Evolutionary conservation across 2,888 invertebrate genomes (phyloP), one percentile per base, ranked within the genome.

Genomic region (Stenotaenia linearis): DNA sequence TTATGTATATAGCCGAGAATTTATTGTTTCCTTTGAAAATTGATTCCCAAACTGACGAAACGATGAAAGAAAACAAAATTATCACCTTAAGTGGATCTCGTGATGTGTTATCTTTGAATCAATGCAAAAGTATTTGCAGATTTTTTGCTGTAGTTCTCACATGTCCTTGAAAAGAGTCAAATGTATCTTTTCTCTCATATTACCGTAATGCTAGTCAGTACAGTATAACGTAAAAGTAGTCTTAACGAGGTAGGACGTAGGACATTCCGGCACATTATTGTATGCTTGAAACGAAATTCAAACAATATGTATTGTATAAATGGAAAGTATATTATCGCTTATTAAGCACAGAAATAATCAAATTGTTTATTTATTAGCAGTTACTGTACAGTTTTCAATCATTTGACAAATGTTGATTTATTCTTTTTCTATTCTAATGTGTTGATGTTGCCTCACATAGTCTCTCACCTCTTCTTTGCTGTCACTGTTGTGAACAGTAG

Each of bases 101-200:
- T 61, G 69, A 25, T 25, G 69, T 69, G 25, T 69, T 69, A 25
- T 69, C 28, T 69, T 69, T 28, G 69, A 69, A 69, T 69, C 69
- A 69, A 69, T 69, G 69, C 69, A 69, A 69, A 69, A 69, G 15
- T 69, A 69, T 69, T 69, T 69, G 69, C 69, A 69, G 69, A 69
- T 25, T 25, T 25, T 50, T 15, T 56, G 21, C 25, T 25, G 15
- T 69, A 69, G 69, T 69, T n/a, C n/a, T 50, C 18, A 50, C 7
- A 18, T 50, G 18, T 18, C 6, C 50, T 6, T 50, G 12, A n/a
- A 45, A 45, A n/a, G n/a, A 45, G 50, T 50, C 15, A 18, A 50
- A 50, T 50, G 50, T 50, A 15, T 45, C 23, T 0, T 28, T 69
- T 69, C 12, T 28, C 69, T 50, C 7, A 18, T 50, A 69, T 69